phyloP scores from a whole-genome alignment of 2,113 vertebrate species.

The Actinemys pallida region DNA sequence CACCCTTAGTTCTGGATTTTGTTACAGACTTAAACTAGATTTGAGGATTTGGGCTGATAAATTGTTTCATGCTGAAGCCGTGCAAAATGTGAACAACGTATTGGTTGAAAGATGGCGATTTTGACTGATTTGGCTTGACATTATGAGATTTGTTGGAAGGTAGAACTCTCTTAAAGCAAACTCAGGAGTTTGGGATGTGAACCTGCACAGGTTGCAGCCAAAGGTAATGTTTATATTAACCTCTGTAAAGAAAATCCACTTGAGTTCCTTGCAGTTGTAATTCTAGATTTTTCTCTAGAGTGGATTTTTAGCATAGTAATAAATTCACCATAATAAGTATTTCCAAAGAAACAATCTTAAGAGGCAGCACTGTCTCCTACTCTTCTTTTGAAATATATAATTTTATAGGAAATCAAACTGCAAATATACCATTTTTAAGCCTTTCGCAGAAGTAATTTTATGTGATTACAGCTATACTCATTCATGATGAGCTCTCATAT shows the following conservation, averaged over 20 bases:
- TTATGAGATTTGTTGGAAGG: not conserved
- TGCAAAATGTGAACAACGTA: not conserved
- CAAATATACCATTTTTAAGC: not conserved
- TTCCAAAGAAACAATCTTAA: slow-evolving; percentile 23
- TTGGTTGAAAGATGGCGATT: not conserved
- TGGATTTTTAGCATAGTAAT: not conserved
- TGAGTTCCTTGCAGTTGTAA: not conserved
- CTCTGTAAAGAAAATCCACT: not conserved
- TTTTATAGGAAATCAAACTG: not conserved
- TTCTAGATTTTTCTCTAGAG: slow-evolving; percentile 7
- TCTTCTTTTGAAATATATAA: not conserved
- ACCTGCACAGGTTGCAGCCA: not conserved
- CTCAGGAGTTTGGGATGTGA: not conserved
- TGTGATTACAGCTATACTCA: not conserved
- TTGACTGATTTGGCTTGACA: not conserved
- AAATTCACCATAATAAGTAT: not conserved
- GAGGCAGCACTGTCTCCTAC: not conserved
- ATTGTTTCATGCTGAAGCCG: not conserved
- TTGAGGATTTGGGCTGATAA: not conserved
- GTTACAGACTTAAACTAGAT: not conserved
- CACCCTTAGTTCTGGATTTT: not conserved
- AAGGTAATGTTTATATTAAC: not conserved
- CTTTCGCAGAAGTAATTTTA: not conserved
- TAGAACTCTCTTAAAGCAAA: not conserved
- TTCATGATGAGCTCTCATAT: not conserved